phyloP scores from a whole-genome alignment of 2,113 vertebrate species.

The Serinus canaria region DNA sequence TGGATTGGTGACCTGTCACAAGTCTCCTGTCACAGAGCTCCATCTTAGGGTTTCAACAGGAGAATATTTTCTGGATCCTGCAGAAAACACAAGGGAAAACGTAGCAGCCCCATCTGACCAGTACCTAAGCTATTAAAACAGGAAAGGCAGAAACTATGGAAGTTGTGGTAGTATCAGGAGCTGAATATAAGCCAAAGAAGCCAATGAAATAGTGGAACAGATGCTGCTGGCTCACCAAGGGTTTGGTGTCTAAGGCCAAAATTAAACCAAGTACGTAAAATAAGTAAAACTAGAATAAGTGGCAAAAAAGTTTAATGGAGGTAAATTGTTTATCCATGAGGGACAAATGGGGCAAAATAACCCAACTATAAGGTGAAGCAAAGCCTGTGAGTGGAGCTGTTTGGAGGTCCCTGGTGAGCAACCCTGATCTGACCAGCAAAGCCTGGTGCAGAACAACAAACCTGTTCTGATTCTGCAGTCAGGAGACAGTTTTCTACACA shows the following conservation, averaged over 20 bases:
- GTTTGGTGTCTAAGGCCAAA: background rate
- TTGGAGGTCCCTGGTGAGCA: background rate
- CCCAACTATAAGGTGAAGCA: background rate
- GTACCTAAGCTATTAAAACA: background rate
- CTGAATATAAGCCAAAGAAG: background rate
- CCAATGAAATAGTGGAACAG: background rate
- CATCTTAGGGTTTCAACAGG: background rate
- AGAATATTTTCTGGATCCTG: background rate
- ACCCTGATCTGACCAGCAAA: background rate
- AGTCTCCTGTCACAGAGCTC: background rate
- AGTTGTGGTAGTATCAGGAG: background rate
- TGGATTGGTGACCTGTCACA: background rate
- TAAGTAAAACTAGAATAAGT: background rate
- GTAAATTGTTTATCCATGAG: background rate
- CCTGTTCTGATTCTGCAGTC: background rate
- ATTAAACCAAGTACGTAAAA: background rate
- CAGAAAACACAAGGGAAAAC: background rate
- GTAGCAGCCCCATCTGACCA: background rate
- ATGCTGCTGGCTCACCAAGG: background rate
- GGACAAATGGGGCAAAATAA: fast-evolving
- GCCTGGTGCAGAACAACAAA: background rate
- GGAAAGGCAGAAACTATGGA: background rate
- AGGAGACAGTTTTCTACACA: background rate
- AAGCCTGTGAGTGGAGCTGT: background rate
- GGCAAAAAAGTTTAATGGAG: background rate